These are phyloP conservation scores for Aldrovandia affinis DNA, from an alignment of 2,797 vertebrate genomes.

Conservation along the genomic window DNA sequence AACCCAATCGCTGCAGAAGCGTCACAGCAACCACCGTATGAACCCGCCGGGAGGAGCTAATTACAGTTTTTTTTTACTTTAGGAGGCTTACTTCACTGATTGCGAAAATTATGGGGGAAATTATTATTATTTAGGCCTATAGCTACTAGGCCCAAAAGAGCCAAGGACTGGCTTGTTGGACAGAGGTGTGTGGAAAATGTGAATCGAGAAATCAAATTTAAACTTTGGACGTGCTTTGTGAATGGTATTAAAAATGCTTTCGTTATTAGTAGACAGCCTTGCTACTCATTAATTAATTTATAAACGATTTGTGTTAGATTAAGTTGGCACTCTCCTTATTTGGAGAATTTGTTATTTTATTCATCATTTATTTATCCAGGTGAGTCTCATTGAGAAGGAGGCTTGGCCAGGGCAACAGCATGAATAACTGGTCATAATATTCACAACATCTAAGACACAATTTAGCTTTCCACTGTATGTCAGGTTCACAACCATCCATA, in stretches of 20 bases:
- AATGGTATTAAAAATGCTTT: neutral
- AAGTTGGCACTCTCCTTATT: no score
- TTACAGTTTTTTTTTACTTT: conserved; percentile 10
- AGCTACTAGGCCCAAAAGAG: neutral
- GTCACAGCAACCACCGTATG: conserved; percentile 16
- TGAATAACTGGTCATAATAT: no score
- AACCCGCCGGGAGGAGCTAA: conserved; percentile 1
- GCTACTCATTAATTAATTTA: neutral
- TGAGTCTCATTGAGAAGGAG: no score
- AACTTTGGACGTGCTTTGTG: neutral
- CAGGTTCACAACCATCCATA: no score
- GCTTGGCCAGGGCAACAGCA: no score
- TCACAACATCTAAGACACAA: no score
- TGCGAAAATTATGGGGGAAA: neutral
- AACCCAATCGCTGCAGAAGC: conserved; percentile 6
- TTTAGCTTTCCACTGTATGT: no score
- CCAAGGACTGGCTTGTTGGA: neutral
- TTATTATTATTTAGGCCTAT: neutral
- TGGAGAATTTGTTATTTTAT: no score
- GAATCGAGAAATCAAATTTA: neutral
- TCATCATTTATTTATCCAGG: no score
- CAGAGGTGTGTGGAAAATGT: neutral
- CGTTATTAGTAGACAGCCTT: neutral
- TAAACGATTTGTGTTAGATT: no score
- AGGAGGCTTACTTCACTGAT: neutral